Conservation (phyloP, 1,140 invertebrate species). For the Brachystomella parvula region DNA sequence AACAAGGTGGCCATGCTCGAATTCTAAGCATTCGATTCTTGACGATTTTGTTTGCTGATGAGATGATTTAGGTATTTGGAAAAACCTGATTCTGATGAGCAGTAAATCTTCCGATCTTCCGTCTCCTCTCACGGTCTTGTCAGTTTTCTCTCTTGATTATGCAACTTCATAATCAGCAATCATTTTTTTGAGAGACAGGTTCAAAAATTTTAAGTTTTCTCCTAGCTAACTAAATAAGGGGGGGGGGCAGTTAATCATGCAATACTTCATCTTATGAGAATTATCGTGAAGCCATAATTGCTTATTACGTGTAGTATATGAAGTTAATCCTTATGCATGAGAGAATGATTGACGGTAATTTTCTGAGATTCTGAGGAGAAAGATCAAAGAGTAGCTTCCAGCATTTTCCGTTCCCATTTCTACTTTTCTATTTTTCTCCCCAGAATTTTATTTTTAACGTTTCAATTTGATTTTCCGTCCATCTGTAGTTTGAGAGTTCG, state of each 20-base stretch:
- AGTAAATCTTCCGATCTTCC: background rate
- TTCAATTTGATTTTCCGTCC: no score
- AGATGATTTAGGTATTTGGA: background rate
- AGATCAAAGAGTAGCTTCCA: background rate
- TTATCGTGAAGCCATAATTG: background rate
- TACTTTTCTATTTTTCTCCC: constrained; percentile 38
- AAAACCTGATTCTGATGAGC: background rate
- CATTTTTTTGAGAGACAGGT: background rate
- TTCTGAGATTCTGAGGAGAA: background rate
- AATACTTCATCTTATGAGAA: background rate
- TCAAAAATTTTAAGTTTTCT: no score
- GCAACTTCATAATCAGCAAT: background rate
- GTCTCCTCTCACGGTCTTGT: background rate
- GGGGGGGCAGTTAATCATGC: background rate
- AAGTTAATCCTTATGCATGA: background rate
- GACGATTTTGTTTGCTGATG: background rate
- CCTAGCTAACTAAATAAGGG: no score
- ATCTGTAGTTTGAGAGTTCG: no score
- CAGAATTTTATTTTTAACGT: no score
- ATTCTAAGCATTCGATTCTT: background rate
- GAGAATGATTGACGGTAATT: background rate
- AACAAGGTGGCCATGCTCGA: no score
- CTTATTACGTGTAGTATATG: background rate
- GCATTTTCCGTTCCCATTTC: background rate
- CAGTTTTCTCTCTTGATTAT: background rate